phyloP scores from a whole-genome alignment of 2,113 vertebrate genomes.

The Corythoichthys intestinalis region DNA sequence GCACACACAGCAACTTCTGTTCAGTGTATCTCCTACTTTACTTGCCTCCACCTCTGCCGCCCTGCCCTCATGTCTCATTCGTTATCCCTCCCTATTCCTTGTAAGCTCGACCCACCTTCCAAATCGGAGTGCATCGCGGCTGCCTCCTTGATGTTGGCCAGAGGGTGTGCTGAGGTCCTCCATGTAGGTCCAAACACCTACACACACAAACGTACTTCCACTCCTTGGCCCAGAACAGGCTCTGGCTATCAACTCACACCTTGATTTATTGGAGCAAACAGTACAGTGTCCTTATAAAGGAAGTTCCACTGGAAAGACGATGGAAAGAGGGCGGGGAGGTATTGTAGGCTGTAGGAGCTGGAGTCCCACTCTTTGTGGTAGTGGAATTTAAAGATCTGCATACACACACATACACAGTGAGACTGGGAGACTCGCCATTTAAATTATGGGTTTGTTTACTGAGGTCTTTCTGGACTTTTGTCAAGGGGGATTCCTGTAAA shows the following conservation, averaged over 20 bases:
- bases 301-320: slow-evolving; percentile 65
- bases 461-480: slow-evolving; percentile 28
- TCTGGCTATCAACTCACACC: slow-evolving; percentile 29
- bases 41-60: slow-evolving; percentile 29
- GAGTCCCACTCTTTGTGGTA: slow-evolving; percentile 40
- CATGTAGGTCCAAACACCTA: slow-evolving; percentile 20
- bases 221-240: slow-evolving; percentile 43
- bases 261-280: slow-evolving; percentile 71
- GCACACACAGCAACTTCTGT: slow-evolving; percentile 65
- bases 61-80: slow-evolving; percentile 22
- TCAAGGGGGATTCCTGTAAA: slow-evolving; percentile 55
- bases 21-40: slow-evolving; percentile 52
- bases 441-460: slow-evolving; percentile 21
- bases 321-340: slow-evolving; percentile 40
- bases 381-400: slow-evolving; percentile 17
- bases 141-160: slow-evolving; percentile 43
- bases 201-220: not conserved
- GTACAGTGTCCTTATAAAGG: slow-evolving; percentile 77
- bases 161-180: slow-evolving; percentile 31
- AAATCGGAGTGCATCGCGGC: not conserved
- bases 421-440: slow-evolving; percentile 4
- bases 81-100: slow-evolving; percentile 38
- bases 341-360: slow-evolving; percentile 11
- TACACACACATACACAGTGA: slow-evolving; percentile 9
- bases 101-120: slow-evolving; percentile 10